phyloP scores from a whole-genome alignment of 2,113 vertebrate species.

The Dromiciops gliroides region DNA sequence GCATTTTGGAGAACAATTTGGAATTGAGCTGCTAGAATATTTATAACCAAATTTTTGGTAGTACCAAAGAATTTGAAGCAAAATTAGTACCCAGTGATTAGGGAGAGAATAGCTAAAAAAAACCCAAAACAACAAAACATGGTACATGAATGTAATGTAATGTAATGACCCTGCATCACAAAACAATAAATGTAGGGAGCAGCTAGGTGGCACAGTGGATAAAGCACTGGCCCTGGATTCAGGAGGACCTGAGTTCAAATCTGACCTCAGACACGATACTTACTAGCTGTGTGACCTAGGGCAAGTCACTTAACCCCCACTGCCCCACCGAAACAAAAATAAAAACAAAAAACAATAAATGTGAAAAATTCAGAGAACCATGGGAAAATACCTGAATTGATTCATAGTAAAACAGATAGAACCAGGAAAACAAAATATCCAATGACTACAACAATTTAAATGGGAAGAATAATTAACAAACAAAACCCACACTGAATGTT shows the following conservation, averaged over 20 bases:
- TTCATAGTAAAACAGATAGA: neutral
- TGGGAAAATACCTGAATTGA: neutral
- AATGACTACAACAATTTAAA: neutral
- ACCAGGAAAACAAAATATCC: neutral
- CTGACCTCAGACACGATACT: too few relatives aligned
- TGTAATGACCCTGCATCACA: neutral
- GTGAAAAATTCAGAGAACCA: neutral
- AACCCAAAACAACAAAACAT: too few relatives aligned
- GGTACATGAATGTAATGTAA: neutral
- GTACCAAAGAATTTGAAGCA: neutral
- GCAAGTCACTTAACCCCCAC: too few relatives aligned
- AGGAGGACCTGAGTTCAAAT: too few relatives aligned
- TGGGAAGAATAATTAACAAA: neutral
- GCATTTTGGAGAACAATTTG: neutral
- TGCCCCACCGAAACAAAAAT: too few relatives aligned
- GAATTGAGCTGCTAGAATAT: neutral
- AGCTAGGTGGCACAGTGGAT: too few relatives aligned
- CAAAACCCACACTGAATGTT: neutral
- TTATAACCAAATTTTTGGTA: neutral
- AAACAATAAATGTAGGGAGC: neutral
- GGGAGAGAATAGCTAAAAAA: neutral
- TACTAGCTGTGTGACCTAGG: too few relatives aligned
- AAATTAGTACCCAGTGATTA: neutral
- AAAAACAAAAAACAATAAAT: neutral
- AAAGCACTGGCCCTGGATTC: too few relatives aligned